A percentile compares a stretch with the other conserved stretches of the same genome.
phyloP scores from a whole-genome alignment of 2,797 vertebrate species.

The Sciurus carolinensis region DNA sequence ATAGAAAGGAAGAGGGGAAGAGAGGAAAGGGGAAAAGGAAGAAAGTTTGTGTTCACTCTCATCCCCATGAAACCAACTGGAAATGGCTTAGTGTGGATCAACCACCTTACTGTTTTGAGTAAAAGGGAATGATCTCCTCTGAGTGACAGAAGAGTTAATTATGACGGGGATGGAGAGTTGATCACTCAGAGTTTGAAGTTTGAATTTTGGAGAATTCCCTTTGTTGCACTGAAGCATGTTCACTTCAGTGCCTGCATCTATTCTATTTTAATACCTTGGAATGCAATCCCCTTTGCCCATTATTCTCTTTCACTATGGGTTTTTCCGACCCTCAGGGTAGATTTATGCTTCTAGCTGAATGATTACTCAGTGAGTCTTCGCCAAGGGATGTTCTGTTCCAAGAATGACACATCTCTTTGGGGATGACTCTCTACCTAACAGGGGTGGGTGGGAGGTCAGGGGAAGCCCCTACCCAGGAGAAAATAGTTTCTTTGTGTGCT shows the following conservation, averaged over 20 bases:
- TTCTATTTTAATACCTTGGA: constrained; percentile 81
- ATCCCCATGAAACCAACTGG: constrained; percentile 85
- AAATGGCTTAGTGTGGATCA: constrained; percentile 83
- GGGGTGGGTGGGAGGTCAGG: constrained; percentile 84
- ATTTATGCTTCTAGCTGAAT: constrained; percentile 80
- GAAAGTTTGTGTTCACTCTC: constrained; percentile 34
- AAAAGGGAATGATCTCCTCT: constrained; percentile 79
- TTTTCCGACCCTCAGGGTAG: constrained; percentile 85
- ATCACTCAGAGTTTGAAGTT: constrained; percentile 51
- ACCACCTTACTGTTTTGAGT: constrained; percentile 61
- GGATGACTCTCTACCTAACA: constrained; percentile 85
- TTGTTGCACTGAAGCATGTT: constrained; percentile 79
- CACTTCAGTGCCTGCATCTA: constrained; percentile 74
- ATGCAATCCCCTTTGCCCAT: constrained; percentile 85
- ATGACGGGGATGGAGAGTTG: constrained; percentile 44
- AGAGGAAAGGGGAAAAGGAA: constrained; percentile 50
- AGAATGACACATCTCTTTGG: constrained; percentile 87
- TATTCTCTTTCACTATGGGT: constrained; percentile 80
- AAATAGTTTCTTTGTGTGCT: constrained; percentile 84
- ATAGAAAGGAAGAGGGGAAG: neutral
- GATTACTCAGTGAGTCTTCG: constrained; percentile 83
- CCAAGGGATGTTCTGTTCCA: constrained; percentile 83
- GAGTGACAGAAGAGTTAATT: constrained; percentile 87
- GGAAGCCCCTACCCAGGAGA: constrained; percentile 85
- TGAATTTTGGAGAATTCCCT: constrained; percentile 79